phyloP scores from a whole-genome alignment of 1,140 invertebrate genomes.

The Lutraria rhynchaena region DNA sequence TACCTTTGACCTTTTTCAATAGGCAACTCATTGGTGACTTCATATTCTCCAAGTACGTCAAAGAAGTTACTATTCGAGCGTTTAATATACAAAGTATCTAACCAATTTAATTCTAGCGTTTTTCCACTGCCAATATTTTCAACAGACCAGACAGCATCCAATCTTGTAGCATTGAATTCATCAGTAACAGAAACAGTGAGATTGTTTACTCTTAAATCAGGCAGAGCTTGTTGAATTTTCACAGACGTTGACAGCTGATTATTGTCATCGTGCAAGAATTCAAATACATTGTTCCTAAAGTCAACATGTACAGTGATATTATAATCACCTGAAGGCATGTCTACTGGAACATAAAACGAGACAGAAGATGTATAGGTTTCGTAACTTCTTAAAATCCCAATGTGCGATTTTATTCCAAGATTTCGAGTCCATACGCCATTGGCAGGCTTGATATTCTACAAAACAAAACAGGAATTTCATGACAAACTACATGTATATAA shows the following conservation, averaged over 20 bases:
- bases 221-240: conserved; percentile 5
- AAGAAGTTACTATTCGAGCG: too few species aligned
- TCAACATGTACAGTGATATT: neutral
- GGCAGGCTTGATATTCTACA: too few species aligned
- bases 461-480: too few species aligned
- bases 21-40: neutral
- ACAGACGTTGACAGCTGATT: neutral
- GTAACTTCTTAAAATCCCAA: neutral
- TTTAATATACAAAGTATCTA: neutral
- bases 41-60: neutral
- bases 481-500: too few species aligned
- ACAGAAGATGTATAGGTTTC: neutral
- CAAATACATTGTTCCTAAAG: conserved; percentile 9
- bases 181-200: neutral
- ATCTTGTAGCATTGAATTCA: neutral
- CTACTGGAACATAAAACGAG: neutral
- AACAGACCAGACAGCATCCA: neutral
- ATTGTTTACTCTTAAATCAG: conserved; percentile 1
- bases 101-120: neutral
- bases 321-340: conserved; percentile 2
- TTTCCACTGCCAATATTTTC: conserved; percentile 23
- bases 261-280: neutral
- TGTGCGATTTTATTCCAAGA: neutral
- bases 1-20: neutral
- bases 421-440: neutral